Evolutionary conservation across 2,888 invertebrate genomes (phyloP).

Genomic region (Conus canariensis): DNA sequence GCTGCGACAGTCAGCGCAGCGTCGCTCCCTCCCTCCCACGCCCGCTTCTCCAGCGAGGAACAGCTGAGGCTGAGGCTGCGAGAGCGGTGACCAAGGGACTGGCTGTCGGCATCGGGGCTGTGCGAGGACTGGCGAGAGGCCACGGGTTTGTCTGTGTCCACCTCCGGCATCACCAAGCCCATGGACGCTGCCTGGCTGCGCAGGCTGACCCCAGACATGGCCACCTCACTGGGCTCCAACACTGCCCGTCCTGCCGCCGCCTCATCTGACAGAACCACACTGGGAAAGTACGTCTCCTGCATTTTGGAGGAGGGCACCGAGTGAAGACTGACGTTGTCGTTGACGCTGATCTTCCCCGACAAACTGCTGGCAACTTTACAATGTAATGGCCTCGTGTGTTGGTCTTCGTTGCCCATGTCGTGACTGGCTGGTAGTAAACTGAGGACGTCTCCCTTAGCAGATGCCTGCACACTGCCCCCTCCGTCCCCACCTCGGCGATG

Average conservation of each 20-base stretch:
- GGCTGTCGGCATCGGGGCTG: slow-evolving; percentile 9
- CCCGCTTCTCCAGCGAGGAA: slow-evolving; percentile 16
- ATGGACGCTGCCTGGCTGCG: slow-evolving; percentile 31
- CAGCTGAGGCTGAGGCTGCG: slow-evolving; percentile 43
- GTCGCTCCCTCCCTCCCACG: slow-evolving; percentile 11
- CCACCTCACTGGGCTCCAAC: not conserved
- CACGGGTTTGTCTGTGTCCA: slow-evolving; percentile 66
- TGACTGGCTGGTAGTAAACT: slow-evolving; percentile 38
- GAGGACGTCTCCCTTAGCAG: not conserved
- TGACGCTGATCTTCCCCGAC: slow-evolving; percentile 84
- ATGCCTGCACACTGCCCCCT: not conserved
- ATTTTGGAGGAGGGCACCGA: not conserved
- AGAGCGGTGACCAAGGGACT: not conserved
- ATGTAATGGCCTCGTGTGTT: too few relatives aligned
- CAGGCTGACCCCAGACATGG: slow-evolving; percentile 46
- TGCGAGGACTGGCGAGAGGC: slow-evolving; percentile 24
- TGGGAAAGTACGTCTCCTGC: not conserved
- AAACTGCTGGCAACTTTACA: slow-evolving; percentile 79
- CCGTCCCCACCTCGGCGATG: not conserved
- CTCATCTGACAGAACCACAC: not conserved
- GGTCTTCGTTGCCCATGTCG: too few relatives aligned
- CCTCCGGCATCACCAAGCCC: slow-evolving; percentile 64
- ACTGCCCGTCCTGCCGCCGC: not conserved
- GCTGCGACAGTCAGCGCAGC: not conserved
- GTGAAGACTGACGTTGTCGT: slow-evolving; percentile 77